Base-by-base conservation (phyloP, 2,888 invertebrate species). In the Oligia strigilis region DNA sequence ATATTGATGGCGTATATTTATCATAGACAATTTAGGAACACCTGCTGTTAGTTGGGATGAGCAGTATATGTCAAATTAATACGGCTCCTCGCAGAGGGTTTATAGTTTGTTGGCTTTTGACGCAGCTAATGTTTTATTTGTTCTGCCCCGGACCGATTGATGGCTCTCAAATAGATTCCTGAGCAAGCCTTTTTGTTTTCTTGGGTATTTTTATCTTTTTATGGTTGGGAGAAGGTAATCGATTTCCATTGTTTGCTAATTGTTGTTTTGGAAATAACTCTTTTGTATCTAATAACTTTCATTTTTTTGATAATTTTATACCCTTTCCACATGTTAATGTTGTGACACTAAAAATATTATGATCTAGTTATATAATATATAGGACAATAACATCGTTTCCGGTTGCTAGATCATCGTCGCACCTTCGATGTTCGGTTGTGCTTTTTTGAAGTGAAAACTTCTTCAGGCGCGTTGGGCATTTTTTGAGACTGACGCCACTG, bases 1-100 rank as follows among this genome's bases (percentile, higher is more conserved):
- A 91, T 95, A 96, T 95, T 96, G 95, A 96, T 96, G 95, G 95
- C 86, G 92, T 92, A 90, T 94, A 96, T 97, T 95, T 94, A 96
- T 97, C 97, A 96, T 93, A 94, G 93, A 94, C 94, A 93, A 94
- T 95, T 95, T 93, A 90, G 93, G 96, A 94, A 96, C 97, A 96
- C 97, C 97, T 95, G 97, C 97, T 96, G 97, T 94, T 95, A 87
- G 89, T 88, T 86, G 87, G 92, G 92, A 93, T 93, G 94, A 94
- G 93, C 93, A 91, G 93, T 93, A 87, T 94, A 93, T 94, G 94
- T 95, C 96, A 95, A 94, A 95, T 95, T 95, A 95, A 95, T 94
- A 88, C 90, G 87, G 87, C 80, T 88, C 86, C 81, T 80, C 84
- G 77, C 52, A 85, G 87, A 88, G 88, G 87, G 83, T 86, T 87